Base-by-base conservation (phyloP, 2,797 vertebrate species). In the Gambelia wislizenii region DNA sequence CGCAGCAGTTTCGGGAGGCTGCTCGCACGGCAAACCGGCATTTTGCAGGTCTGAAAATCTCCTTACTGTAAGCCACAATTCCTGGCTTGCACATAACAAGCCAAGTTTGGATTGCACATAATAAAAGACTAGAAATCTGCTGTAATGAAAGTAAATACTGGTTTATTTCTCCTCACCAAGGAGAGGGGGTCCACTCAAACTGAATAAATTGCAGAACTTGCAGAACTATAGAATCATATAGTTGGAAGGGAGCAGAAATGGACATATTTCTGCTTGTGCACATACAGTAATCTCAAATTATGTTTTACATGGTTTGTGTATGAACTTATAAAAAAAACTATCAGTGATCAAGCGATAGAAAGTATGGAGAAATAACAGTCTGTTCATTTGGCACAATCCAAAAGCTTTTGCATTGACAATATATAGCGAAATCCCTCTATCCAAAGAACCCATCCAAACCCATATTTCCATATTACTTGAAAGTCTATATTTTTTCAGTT, bases 401-500 rank as follows among this genome's bases (percentile, higher is more conserved):
- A 61, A 22, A 61, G 22, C 33, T 20, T 42, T 25, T n/a, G 16
- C 7, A 22, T 14, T 81, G 64, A 49, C 49, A 49, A 49, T 49
- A 49, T 49, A 10, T 49, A 49, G 7, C 49, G 8, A 49, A 49
- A 49, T 12, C 49, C 12, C n/a, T n/a, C n/a, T n/a, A n/a, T n/a
- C 79, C 22, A 36, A 81, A 61, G 54, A 36, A 39, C 25, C 22
- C 30, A 78, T 30, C 30, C 14, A 18, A n/a, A 6, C 33, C 13
- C 79, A 81, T 69, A 64, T 85, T 72, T 84, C 83, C 36, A 67
- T 90, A 75, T 76, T 81, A 82, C 0, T 0, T n/a, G 77, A 83
- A 76, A 78, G 87, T 72, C 82, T 92, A 91, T 72, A 54, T 79
- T n/a, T 54, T n/a, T 16, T 12, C 4, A 83, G 22, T 89, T 90